phyloP scores from a whole-genome alignment of 2,113 vertebrate genomes.

The Terrapene triunguis region DNA sequence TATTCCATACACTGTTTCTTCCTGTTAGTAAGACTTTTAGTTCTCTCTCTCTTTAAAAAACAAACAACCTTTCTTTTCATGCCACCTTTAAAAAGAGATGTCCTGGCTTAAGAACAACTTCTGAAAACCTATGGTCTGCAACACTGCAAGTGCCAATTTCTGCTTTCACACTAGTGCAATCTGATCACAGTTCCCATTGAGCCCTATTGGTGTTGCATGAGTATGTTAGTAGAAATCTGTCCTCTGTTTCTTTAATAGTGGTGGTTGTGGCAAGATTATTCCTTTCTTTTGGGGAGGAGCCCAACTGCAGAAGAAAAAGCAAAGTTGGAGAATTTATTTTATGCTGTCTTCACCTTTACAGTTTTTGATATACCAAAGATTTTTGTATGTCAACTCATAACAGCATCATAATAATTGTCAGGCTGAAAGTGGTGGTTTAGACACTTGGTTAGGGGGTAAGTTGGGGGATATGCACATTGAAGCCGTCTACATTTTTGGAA shows the following conservation, averaged over 20 bases:
- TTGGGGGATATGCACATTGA: background rate
- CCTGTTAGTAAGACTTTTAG: background rate
- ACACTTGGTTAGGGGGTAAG: background rate
- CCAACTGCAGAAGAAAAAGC: accelerated
- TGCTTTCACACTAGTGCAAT: accelerated
- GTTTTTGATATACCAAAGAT: background rate
- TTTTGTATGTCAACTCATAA: background rate
- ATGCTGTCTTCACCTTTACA: background rate
- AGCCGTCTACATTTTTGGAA: background rate
- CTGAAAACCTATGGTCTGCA: accelerated
- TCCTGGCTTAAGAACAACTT: background rate
- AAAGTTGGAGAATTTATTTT: background rate
- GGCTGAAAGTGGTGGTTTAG: background rate
- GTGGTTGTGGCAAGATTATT: background rate
- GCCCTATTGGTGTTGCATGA: accelerated
- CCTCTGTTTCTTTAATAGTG: accelerated
- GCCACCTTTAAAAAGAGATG: background rate
- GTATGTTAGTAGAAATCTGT: accelerated
- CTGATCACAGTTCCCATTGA: accelerated
- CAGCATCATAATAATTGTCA: accelerated
- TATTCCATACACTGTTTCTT: accelerated
- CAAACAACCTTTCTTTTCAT: background rate
- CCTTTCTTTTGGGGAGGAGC: background rate
- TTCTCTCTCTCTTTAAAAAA: background rate
- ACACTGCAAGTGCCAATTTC: accelerated